Conservation (phyloP, 2,797 vertebrate species). For the Brachyalestes nurse region DNA sequence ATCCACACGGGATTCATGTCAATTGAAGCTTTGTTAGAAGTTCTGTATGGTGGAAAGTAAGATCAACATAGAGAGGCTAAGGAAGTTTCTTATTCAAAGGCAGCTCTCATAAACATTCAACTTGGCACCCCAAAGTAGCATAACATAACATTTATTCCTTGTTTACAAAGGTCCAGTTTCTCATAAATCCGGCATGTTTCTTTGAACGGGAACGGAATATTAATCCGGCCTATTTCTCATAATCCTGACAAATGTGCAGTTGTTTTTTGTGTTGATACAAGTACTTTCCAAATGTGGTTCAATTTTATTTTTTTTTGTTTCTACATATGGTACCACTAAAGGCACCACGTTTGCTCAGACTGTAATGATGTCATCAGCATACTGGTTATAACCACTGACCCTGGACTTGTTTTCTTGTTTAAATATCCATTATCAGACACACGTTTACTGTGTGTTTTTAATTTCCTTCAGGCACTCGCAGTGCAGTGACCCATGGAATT, state of each 20-base stretch:
- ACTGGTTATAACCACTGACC: background rate
- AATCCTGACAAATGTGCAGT: constrained; percentile 9
- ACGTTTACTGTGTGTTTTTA: constrained; percentile 13
- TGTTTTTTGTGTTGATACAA: constrained; percentile 4
- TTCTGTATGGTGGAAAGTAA: background rate
- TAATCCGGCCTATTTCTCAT: constrained; percentile 25
- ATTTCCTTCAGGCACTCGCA: constrained; percentile 17
- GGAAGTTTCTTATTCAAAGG: constrained; percentile 26
- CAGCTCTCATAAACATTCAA: constrained; percentile 36
- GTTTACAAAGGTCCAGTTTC: constrained; percentile 36
- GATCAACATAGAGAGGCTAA: background rate
- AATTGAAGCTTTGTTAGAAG: constrained; percentile 29
- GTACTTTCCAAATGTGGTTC: constrained; percentile 7
- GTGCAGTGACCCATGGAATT: background rate
- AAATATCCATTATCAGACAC: constrained; percentile 26
- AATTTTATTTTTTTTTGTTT: background rate
- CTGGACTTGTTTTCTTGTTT: constrained; percentile 17
- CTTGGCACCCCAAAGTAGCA: constrained; percentile 11
- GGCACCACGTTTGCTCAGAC: background rate
- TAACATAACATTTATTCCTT: constrained; percentile 29
- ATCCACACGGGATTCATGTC: constrained; percentile 15
- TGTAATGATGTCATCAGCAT: constrained; percentile 10
- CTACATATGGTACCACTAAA: constrained; percentile 20
- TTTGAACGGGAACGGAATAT: constrained; percentile 15
- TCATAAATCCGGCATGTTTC: constrained; percentile 8